phyloP scores from a whole-genome alignment of 1,140 invertebrate species.

The Anoplolepis gracilipes region DNA sequence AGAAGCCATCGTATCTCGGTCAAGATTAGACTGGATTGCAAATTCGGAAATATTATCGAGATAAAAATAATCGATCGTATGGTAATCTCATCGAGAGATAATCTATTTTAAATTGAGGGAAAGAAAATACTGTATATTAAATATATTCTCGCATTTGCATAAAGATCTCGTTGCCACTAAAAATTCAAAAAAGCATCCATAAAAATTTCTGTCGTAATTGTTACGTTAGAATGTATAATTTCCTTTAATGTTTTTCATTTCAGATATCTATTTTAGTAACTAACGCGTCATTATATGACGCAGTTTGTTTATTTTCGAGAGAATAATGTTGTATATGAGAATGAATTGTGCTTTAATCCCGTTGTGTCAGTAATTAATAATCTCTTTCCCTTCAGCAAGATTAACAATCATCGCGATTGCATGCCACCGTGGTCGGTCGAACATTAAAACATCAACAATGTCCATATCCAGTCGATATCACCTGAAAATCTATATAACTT shows the following conservation, averaged over 20 bases:
- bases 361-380: slow-evolving; percentile 25
- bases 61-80: neutral
- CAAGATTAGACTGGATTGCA: neutral
- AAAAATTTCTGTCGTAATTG: neutral
- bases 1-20: neutral
- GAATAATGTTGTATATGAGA: neutral
- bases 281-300: neutral
- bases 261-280: neutral
- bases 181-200: neutral
- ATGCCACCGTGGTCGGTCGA: slow-evolving; percentile 8
- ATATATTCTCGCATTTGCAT: neutral
- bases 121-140: no score
- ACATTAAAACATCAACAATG: neutral
- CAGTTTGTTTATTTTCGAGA: neutral
- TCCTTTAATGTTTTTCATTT: neutral
- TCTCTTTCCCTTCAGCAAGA: neutral
- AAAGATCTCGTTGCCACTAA: neutral
- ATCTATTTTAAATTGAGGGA: neutral
- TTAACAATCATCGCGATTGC: slow-evolving; percentile 41
- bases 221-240: neutral
- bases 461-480: slow-evolving; percentile 5
- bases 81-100: neutral
- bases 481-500: slow-evolving; percentile 7
- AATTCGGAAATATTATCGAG: neutral
- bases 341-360: slow-evolving; percentile 35